These are phyloP conservation scores for Pseudotriccus pelzelni DNA, from an alignment of 2,797 vertebrate genomes.

Conservation along the genomic window DNA sequence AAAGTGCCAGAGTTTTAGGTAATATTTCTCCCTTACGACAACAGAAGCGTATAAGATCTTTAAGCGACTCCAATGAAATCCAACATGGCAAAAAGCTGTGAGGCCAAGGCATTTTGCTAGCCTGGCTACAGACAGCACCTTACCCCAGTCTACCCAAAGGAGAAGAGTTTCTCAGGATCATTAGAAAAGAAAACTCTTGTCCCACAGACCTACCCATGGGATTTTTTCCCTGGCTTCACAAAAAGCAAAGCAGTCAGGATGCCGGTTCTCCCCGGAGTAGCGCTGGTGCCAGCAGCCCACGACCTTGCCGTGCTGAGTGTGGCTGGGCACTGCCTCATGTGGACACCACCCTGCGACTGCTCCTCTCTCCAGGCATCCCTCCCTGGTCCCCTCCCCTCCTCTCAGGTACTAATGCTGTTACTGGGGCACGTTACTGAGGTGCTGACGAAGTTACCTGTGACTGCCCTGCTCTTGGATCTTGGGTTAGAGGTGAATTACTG, in stretches of 20 bases:
- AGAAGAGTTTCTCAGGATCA: neutral
- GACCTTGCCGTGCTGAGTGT: accelerated
- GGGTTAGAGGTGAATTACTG: neutral
- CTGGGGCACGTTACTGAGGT: neutral
- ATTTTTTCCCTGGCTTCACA: neutral
- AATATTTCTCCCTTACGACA: neutral
- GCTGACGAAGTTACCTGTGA: neutral
- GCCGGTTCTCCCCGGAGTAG: neutral
- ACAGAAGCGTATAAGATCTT: neutral
- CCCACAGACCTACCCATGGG: neutral
- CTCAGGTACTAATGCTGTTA: neutral
- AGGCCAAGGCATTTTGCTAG: neutral
- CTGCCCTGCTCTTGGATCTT: neutral
- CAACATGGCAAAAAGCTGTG: neutral
- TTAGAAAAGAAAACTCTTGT: neutral
- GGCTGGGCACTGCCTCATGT: accelerated
- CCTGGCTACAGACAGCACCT: neutral
- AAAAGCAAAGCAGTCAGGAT: neutral
- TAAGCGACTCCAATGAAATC: neutral
- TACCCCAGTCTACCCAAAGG: neutral
- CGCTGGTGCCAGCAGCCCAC: accelerated
- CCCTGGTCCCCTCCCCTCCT: neutral
- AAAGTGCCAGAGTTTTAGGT: neutral
- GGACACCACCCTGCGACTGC: accelerated
- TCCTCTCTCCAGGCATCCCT: neutral